phyloP scores from a whole-genome alignment of 2,113 vertebrate genomes.

The Xenus cinereus region DNA sequence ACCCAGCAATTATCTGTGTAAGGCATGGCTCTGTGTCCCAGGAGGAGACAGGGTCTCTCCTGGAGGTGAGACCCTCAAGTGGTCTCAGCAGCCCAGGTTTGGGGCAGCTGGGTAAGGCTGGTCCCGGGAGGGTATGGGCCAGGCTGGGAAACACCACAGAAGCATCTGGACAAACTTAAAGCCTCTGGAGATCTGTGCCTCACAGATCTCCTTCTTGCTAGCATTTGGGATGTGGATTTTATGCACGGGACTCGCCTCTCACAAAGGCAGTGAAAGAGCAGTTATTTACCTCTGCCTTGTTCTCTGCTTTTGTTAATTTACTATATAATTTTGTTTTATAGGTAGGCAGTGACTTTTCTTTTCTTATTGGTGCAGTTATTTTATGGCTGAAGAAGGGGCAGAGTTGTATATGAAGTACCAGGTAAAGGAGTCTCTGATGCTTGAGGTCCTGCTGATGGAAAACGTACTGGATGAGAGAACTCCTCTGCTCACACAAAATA shows the following conservation, averaged over 20 bases:
- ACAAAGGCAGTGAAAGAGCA: neutral
- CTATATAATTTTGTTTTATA: neutral
- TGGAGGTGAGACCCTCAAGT: neutral
- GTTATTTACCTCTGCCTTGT: neutral
- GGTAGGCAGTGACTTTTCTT: neutral
- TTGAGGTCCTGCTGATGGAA: neutral
- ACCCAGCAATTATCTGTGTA: neutral
- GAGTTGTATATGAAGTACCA: neutral
- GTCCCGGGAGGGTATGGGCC: neutral
- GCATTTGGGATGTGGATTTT: neutral
- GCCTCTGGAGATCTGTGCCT: neutral
- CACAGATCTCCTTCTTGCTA: neutral
- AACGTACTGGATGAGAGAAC: neutral
- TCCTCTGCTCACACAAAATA: neutral
- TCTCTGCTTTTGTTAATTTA: neutral
- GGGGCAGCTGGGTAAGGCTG: neutral
- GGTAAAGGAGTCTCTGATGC: neutral
- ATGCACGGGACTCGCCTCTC: neutral
- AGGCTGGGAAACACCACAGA: neutral
- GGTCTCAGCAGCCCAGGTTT: rapidly evolving
- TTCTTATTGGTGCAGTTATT: neutral
- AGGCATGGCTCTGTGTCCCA: neutral
- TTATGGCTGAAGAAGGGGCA: neutral
- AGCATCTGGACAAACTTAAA: neutral
- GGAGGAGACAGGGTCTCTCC: neutral